A percentile compares a stretch with the other conserved stretches of the same genome.
Conservation (phyloP, 2,113 vertebrate genomes). For the Gymnobelideus leadbeateri region DNA sequence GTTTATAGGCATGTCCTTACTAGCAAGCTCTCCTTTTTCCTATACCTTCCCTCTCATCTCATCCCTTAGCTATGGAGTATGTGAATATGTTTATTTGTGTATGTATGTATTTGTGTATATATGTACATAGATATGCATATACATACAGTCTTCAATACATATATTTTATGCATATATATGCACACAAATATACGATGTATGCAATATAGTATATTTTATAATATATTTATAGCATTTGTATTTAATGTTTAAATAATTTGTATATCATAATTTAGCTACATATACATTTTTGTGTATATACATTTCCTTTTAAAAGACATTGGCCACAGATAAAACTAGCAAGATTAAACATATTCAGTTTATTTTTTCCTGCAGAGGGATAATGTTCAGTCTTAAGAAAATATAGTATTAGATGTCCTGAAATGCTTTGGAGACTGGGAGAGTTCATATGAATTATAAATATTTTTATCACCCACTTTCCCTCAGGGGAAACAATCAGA, state of each 20-base stretch:
- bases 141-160: neutral
- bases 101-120: neutral
- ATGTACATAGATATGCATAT: neutral
- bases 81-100: neutral
- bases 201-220: neutral
- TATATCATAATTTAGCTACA: neutral
- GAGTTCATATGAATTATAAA: slow-evolving; percentile 7
- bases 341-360: neutral
- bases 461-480: neutral
- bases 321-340: neutral
- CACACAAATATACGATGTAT: neutral
- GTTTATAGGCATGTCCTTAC: neutral
- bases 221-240: neutral
- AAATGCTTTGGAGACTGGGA: slow-evolving; percentile 1
- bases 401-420: neutral
- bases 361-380: neutral
- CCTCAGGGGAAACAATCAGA: neutral
- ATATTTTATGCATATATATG: neutral
- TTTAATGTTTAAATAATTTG: neutral
- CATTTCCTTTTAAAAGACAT: neutral
- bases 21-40: neutral
- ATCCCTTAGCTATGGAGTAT: neutral
- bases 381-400: neutral
- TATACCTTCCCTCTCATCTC: neutral
- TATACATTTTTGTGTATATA: neutral